Evolutionary conservation across 2,888 invertebrate species (phyloP).

Genomic region (Sarcophaga subvicina): DNA sequence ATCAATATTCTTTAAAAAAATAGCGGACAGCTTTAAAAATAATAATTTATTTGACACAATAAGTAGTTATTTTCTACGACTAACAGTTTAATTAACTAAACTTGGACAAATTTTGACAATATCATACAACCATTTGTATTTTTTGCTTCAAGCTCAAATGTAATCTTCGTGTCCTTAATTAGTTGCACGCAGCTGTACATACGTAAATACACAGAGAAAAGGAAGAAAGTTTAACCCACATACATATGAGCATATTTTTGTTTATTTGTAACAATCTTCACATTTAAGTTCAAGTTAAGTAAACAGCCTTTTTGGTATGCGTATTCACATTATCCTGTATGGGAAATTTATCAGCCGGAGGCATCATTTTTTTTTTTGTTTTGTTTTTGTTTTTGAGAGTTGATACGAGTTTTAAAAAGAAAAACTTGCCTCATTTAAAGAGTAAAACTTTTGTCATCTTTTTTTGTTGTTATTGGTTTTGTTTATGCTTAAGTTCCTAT

Average conservation of each 20-base stretch:
- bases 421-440: conserved; percentile 60
- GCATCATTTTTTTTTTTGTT: conserved; percentile 19
- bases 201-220: neutral
- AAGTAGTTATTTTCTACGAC: no score
- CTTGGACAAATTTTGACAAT: no score
- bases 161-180: no score
- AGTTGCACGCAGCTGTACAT: no score
- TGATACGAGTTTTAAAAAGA: conserved; percentile 11
- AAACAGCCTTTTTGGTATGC: neutral
- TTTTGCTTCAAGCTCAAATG: no score
- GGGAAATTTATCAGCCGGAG: conserved; percentile 49
- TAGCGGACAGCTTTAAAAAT: no score
- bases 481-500: conserved; percentile 11
- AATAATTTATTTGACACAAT: no score
- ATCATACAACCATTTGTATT: no score
- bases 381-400: conserved; percentile 1
- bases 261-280: conserved; percentile 12
- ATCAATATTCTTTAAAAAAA: no score
- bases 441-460: conserved; percentile 60
- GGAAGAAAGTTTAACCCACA: no score
- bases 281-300: neutral
- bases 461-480: neutral
- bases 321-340: conserved; percentile 13
- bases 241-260: neutral
- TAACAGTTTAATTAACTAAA: no score